A percentile compares a stretch with the other conserved stretches of the same genome.
These are phyloP conservation scores for Bufo bufo DNA, from an alignment of 2,113 vertebrate species.

Conservation along the genomic window DNA sequence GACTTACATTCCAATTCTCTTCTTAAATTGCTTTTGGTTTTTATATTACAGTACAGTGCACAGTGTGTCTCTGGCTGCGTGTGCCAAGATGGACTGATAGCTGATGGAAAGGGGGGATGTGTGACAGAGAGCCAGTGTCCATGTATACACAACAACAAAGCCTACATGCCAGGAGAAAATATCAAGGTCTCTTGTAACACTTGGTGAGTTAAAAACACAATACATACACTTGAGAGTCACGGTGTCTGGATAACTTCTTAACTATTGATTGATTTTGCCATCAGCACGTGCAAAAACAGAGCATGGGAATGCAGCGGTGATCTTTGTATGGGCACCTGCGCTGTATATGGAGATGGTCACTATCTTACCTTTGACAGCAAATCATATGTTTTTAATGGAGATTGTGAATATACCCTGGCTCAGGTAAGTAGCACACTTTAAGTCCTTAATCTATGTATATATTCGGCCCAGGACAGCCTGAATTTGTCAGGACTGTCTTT, in stretches of 20 bases:
- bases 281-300: slow-evolving; percentile 78
- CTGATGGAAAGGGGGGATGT: slow-evolving; percentile 81
- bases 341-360: slow-evolving; percentile 87
- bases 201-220: slow-evolving; percentile 74
- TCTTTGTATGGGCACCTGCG: slow-evolving; percentile 82
- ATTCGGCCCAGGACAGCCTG: too few species aligned
- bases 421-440: slow-evolving; percentile 71
- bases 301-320: slow-evolving; percentile 79
- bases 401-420: slow-evolving; percentile 84
- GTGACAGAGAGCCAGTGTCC: slow-evolving; percentile 81
- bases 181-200: slow-evolving; percentile 83
- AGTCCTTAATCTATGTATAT: too few species aligned
- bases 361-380: slow-evolving; percentile 86
- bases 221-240: not conserved
- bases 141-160: slow-evolving; percentile 79
- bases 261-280: not conserved
- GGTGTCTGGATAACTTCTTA: not conserved
- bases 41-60: slow-evolving; percentile 32
- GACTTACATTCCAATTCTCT: too few species aligned
- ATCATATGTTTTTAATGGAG: slow-evolving; percentile 82
- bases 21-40: not conserved
- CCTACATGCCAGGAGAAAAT: slow-evolving; percentile 73
- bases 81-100: slow-evolving; percentile 82
- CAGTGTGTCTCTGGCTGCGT: slow-evolving; percentile 85
- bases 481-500: too few species aligned